phyloP scores from a whole-genome alignment of 2,113 vertebrate genomes.

The Meriones unguiculatus region DNA sequence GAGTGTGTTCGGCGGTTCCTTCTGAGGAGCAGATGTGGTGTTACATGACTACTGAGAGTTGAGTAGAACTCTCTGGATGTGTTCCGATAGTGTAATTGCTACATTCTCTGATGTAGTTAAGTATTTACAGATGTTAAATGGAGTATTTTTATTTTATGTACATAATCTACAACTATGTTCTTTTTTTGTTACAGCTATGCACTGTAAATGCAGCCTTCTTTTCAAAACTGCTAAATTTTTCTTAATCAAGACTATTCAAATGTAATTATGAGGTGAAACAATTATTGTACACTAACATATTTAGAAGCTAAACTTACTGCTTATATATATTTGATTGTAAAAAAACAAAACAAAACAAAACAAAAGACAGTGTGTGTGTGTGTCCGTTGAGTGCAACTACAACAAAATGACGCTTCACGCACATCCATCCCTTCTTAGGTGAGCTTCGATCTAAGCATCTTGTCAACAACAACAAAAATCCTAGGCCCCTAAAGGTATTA shows the following conservation, averaged over 20 bases:
- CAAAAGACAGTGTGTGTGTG: conserved; percentile 80
- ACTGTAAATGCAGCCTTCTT: conserved; percentile 99
- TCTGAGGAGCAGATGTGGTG: conserved; percentile 92
- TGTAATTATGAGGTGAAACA: conserved; percentile 95
- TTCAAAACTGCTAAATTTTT: conserved; percentile 95
- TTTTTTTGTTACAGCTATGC: conserved; percentile 99
- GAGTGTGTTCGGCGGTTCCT: conserved; percentile 92
- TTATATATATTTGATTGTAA: conserved; percentile 98
- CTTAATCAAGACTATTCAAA: conserved; percentile 98
- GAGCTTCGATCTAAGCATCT: conserved; percentile 88
- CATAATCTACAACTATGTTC: conserved; percentile 94
- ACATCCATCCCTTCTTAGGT: conserved; percentile 87
- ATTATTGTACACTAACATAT: conserved; percentile 96
- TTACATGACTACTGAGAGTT: conserved; percentile 91
- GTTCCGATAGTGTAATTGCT: conserved; percentile 93
- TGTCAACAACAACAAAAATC: conserved; percentile 76
- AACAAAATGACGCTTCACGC: conserved; percentile 83
- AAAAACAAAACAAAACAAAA: conserved; percentile 74
- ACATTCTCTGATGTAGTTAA: conserved; percentile 94
- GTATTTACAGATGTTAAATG: conserved; percentile 97
- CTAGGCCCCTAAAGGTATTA: conserved; percentile 85
- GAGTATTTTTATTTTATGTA: conserved; percentile 99
- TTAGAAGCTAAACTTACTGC: conserved; percentile 94
- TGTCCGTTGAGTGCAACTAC: conserved; percentile 85
- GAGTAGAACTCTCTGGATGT: conserved; percentile 88